Evolutionary conservation across 2,888 invertebrate species (phyloP), one percentile per base, ranked within the genome.

Genomic region (Cerceris rybyensis): DNA sequence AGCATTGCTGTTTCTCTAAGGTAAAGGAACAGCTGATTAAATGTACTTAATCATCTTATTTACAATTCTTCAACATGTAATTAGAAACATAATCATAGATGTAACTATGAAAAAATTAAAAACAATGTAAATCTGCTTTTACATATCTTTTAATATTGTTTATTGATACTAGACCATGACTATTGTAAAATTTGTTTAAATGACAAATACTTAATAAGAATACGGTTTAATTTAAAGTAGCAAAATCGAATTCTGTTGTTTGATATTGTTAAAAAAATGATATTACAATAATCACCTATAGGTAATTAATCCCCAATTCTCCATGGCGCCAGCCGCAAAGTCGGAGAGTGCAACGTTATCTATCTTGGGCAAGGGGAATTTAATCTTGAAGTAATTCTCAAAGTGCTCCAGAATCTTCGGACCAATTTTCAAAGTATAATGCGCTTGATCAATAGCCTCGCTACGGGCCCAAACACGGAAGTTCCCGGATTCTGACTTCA

Each of bases 321-420:
- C 98, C 98, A 98, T 98, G 0, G 98, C 98, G 0, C 97, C 97
- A 2, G 97, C 96, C 66, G 96, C 95, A 90, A 98, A 98, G 91
- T 98, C 98, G 0, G 98, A 98, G 73, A 98, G 93, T 0, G 98
- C 98, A n/a, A 98, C 96, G 96, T 98, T 97, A 90, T 98, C 98
- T 73, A 97, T 95, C 93, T 98, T 98, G 0, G 96, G 96, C 72
- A 98, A 89, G 0, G 97, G 97, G 88, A 96, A 98, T 52, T 95
- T 93, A 50, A 97, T 95, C 86, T 95, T 94, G 89, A 98, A 97
- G 86, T 96, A 97, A 0, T 95, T 93, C 87, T 97, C 97, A 73
- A 96, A 94, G 84, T 95, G 96, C 63, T 94, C 94, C 0, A 98
- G 92, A 17, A 97, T 95, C 88, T 94, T 95, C 0, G 96, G 96